Evolutionary conservation across 2,888 invertebrate species (phyloP), one percentile per base, ranked within the genome.

Genomic region (Actias luna): DNA sequence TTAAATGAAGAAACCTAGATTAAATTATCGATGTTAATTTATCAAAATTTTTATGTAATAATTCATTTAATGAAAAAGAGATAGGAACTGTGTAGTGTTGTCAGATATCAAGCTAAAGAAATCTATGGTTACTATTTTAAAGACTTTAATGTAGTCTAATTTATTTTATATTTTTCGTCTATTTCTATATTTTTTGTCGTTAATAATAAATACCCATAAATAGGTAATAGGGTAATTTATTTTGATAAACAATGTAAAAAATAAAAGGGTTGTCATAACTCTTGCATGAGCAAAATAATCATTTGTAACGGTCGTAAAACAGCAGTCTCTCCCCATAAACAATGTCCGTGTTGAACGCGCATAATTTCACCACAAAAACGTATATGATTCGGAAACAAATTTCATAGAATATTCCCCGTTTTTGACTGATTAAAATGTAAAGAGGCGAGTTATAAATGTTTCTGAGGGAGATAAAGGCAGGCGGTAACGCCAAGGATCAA

Each of bases 341-440:
- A 60, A 46, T 16, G 42, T 33, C 52, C 63, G 57, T 58, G 58
- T 58, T 61, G 18, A 36, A 61, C 12, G 50, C 35, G 33, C 58
- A 76, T 84, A 84, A 50, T 77, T 82, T 85, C 79, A 85, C 79
- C 82, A 82, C 83, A 85, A 77, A 72, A 77, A 79, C 80, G 73
- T 87, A 87, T 83, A 88, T 79, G 83, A 87, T 81, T 79, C 80
- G 80, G 79, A 81, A 82, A 88, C 83, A 75, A 85, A 88, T 85
- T 90, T 89, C 88, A 83, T 71, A 82, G 88, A 89, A 90, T 77
- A 76, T 73, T 76, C 73, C 79, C 80, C 79, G 81, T 83, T 85
- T 85, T 82, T 79, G 76, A 68, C 85, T 89, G 84, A 89, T 92
- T 89, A 89, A 90, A 88, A 92, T 92, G 89, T 89, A 91, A 84